A percentile compares a stretch with the other conserved stretches of the same genome.
These are phyloP conservation scores for Drosophila peninsularis DNA, from an alignment of 2,888 invertebrate genomes.

Conservation along the genomic window DNA sequence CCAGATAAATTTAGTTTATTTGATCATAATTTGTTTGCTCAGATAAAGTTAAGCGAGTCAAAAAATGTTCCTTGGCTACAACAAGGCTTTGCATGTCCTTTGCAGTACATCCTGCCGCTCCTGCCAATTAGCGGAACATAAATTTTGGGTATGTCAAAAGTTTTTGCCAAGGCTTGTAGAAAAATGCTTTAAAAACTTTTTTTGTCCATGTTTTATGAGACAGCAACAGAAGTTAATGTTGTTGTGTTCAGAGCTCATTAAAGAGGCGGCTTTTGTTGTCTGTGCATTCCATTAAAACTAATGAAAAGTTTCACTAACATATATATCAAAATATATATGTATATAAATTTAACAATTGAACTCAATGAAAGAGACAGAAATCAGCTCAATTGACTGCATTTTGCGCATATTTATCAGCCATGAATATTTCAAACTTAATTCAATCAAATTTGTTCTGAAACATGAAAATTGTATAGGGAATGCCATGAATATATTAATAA, in stretches of 20 bases:
- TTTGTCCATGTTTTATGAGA: slow-evolving; percentile 9
- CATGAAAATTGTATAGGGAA: too few species aligned
- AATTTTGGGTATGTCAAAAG: slow-evolving; percentile 30
- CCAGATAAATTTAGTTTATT: neutral
- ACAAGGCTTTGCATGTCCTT: slow-evolving; percentile 8
- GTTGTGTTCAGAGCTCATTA: slow-evolving; percentile 52
- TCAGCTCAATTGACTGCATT: slow-evolving; percentile 50
- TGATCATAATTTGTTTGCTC: neutral
- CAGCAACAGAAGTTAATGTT: slow-evolving; percentile 6
- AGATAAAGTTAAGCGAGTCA: neutral
- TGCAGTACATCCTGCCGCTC: neutral
- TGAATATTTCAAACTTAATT: slow-evolving; percentile 26
- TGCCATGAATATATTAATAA: too few species aligned
- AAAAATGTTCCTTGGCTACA: neutral
- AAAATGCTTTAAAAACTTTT: slow-evolving; percentile 27
- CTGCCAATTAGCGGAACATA: slow-evolving; percentile 22
- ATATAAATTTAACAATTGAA: slow-evolving; percentile 23
- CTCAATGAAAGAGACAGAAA: slow-evolving; percentile 37
- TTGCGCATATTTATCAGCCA: slow-evolving; percentile 38
- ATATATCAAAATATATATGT: neutral
- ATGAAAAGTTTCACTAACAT: slow-evolving; percentile 12
- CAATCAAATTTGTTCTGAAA: neutral
- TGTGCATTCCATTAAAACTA: slow-evolving; percentile 66
- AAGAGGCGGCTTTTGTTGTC: slow-evolving; percentile 74
- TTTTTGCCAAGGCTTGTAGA: neutral